Evolutionary conservation across 1,140 invertebrate species (phyloP), one percentile per base, ranked within the genome.

Genomic region (Drosophila equinoxialis): DNA sequence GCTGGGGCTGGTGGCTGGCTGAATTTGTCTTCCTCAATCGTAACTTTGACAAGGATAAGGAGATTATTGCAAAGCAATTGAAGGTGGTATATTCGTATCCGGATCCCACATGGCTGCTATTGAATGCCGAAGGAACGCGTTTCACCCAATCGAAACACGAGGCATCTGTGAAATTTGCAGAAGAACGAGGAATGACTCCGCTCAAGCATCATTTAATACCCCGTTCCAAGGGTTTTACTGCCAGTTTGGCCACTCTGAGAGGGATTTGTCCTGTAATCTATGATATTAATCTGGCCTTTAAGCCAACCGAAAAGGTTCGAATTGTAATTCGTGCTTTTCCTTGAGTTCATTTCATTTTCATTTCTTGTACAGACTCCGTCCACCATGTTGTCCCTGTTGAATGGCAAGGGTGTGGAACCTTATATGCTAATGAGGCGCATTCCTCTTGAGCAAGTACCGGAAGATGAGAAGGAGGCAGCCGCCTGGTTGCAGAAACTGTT

Each of bases 121-220:
- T 99, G n/a, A 99, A 97, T 89, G 96, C 97, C 6, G 98, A 99
- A 93, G 98, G 98, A 6, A 99, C 98, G 1, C 94, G 98, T 35
- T 98, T 98, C 78, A 99, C 98, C 0, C 92, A 94, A 62, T 94
- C 95, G 77, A 99, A 99, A 91, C 96, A 98, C 84, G 95, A 96
- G 92, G 96, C 95, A 0, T 98, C 97, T 74, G 93, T 97, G 81
- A 96, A 97, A 79, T 98, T 98, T 92, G 97, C 98, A 0, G 94
- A 94, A 82, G 95, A 98, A 81, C 96, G 97, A 77, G 96, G 97
- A 77, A 94, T 99, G 74, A 96, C 97, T 3, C 92, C 95, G 77
- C 93, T 99, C 33, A 97, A 98, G 81, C 95, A 99, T 91, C 98
- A 98, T 93, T 93, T 99, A 35, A 95, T 97, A 37, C 98, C 98